Evolutionary conservation across 2,797 vertebrate genomes (phyloP).

Genomic region (Rhynchotus rufescens): DNA sequence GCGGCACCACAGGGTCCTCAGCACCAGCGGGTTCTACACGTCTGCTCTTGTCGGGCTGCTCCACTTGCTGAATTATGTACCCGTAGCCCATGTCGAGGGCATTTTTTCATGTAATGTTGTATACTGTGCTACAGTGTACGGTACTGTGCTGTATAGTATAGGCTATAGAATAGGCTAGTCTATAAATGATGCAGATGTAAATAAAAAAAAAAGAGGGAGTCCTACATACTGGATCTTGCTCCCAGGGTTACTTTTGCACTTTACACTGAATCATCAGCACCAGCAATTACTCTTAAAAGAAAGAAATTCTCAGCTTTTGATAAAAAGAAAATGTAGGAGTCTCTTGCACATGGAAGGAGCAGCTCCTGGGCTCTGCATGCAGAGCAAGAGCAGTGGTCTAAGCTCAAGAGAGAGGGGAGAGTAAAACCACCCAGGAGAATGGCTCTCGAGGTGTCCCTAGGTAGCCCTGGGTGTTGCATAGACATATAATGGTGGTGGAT

Average conservation of each 20-base stretch:
- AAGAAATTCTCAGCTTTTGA: not conserved
- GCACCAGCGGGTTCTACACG: not conserved
- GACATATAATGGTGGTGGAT: not conserved
- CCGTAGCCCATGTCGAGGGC: not conserved
- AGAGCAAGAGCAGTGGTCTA: not conserved
- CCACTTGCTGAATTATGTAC: not conserved
- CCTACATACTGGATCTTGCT: not conserved
- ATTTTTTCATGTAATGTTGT: not conserved
- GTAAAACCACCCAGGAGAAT: not conserved
- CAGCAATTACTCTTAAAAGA: not conserved
- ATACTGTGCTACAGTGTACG: not conserved
- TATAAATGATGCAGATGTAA: not conserved
- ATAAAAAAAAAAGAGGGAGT: not conserved
- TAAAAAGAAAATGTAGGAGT: not conserved
- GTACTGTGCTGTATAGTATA: no score
- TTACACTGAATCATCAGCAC: not conserved
- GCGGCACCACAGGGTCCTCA: not conserved
- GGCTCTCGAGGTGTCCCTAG: not conserved
- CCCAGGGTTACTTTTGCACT: not conserved
- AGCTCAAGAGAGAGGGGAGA: not conserved
- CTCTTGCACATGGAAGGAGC: not conserved
- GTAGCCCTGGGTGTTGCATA: not conserved
- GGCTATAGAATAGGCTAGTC: not conserved
- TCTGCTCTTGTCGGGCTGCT: not conserved
- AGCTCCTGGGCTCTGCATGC: not conserved